These are phyloP conservation scores for Oncorhynchus clarkii DNA, from an alignment of 2,113 vertebrate species.

Conservation along the genomic window DNA sequence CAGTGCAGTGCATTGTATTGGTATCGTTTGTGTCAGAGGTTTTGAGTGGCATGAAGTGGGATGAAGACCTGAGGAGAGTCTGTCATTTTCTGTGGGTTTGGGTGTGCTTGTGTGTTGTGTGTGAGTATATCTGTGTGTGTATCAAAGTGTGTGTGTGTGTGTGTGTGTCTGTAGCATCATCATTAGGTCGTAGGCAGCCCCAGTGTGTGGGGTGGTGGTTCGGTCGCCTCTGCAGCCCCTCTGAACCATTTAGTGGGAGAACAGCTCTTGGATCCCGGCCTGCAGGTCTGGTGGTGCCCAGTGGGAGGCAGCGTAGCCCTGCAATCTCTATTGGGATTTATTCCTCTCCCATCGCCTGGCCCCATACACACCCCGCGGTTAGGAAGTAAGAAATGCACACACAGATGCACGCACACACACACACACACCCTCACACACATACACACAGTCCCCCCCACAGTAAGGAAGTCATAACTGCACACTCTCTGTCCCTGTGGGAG, in stretches of 20 bases:
- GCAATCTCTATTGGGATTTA: conserved; percentile 82
- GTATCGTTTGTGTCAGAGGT: not conserved
- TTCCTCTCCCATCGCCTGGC: conserved; percentile 79
- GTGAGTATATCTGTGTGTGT: conserved; percentile 40
- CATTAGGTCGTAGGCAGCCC: conserved; percentile 65
- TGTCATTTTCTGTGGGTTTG: not conserved
- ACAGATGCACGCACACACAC: not conserved
- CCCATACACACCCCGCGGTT: conserved; percentile 63
- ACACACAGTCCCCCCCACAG: conserved; percentile 43
- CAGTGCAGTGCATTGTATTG: not conserved
- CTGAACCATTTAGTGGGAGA: conserved; percentile 69
- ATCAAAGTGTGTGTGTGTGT: conserved; percentile 61
- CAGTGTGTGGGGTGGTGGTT: conserved; percentile 54
- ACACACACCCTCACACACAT: not conserved
- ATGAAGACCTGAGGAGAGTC: not conserved
- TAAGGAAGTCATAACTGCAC: conserved; percentile 69
- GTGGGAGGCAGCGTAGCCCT: conserved; percentile 77
- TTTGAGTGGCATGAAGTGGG: conserved; percentile 5
- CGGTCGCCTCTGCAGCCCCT: conserved; percentile 53
- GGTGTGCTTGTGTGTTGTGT: conserved; percentile 7
- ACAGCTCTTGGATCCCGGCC: conserved; percentile 69
- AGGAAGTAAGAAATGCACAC: conserved; percentile 67
- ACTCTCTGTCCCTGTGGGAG: conserved; percentile 34
- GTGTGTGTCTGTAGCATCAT: conserved; percentile 28
- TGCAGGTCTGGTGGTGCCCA: conserved; percentile 77